Evolutionary conservation across 2,113 vertebrate species (phyloP), one percentile per base, ranked within the genome.

Genomic region (Tragelaphus strepsiceros): DNA sequence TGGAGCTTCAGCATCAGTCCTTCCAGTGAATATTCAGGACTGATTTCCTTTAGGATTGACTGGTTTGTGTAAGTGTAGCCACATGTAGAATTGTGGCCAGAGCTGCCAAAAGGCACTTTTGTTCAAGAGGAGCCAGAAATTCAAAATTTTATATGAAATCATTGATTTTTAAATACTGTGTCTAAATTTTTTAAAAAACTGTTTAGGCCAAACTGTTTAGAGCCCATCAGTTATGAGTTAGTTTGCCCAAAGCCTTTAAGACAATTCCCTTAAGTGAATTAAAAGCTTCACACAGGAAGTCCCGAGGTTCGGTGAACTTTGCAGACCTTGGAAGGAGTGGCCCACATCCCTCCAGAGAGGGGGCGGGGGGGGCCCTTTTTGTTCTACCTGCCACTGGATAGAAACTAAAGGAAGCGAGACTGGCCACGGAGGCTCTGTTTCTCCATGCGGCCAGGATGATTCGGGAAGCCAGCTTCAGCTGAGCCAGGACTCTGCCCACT

Each of bases 131-230:
- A 87, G 22, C 21, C 51, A 74, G 3, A 67, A 35, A 87, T 58
- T 22, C 49, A 80, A 51, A 49, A 16, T 91, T 74, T 77, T 35
- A 80, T 59, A 11, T 71, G 85, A 81, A 84, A 87, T 51, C 32
- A 92, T 51, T 95, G 64, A 87, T 83, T 83, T 94, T 90, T 77
- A 90, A 88, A 93, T 51, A 12, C n/a, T 4, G 2, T 56, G 11
- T 43, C n/a, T 51, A 35, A 46, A 77, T 62, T 46, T 17, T 49
- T 28, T 12, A 1, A 35, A n/a, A 54, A 49, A 35, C 43, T 1
- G 0, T 16, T 26, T 30, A 54, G 51, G 83, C 22, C 61, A 56
- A 88, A 77, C 49, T 49, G 49, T 49, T 49, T 49, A 49, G 32
- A 30, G 3, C 35, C 24, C 54, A 26, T 11, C 80, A n/a, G 21